phyloP scores from a whole-genome alignment of 1,140 invertebrate genomes.

The Scaptomyza graminum region DNA sequence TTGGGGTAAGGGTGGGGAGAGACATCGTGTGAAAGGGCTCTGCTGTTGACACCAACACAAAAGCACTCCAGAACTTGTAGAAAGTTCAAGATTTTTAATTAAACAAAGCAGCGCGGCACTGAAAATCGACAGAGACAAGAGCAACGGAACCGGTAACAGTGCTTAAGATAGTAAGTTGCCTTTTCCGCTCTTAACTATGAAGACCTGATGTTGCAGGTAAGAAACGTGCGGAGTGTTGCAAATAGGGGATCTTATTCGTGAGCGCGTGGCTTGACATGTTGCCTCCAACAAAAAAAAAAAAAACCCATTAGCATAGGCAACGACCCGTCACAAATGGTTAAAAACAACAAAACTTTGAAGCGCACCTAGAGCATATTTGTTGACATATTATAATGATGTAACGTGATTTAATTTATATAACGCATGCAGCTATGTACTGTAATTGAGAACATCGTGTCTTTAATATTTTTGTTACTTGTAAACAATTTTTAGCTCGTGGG shows the following conservation, averaged over 20 bases:
- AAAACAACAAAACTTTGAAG: constrained; percentile 9
- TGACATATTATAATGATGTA: neutral
- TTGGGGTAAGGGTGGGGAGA: too few relatives aligned
- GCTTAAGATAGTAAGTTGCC: constrained; percentile 26
- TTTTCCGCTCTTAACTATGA: constrained; percentile 42
- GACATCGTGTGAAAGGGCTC: neutral
- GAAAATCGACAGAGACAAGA: constrained; percentile 5
- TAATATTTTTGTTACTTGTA: neutral
- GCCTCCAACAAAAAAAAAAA: constrained; percentile 28
- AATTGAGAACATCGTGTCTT: neutral
- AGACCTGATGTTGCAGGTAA: constrained; percentile 22
- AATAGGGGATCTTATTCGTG: constrained; percentile 31
- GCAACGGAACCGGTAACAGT: constrained; percentile 18
- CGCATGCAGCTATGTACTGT: neutral
- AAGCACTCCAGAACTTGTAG: constrained; percentile 26
- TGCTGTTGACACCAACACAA: constrained; percentile 33
- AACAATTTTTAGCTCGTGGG: neutral
- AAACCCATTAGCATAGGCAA: constrained; percentile 63
- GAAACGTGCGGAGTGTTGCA: constrained; percentile 31
- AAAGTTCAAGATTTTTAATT: constrained; percentile 75
- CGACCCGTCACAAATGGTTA: constrained; percentile 46
- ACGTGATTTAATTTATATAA: neutral
- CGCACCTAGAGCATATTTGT: neutral
- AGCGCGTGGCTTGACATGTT: constrained; percentile 59
- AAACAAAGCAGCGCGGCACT: constrained; percentile 45